These are phyloP conservation scores for Halictus quadricinctus DNA, from an alignment of 2,888 invertebrate genomes.

Conservation along the genomic window DNA sequence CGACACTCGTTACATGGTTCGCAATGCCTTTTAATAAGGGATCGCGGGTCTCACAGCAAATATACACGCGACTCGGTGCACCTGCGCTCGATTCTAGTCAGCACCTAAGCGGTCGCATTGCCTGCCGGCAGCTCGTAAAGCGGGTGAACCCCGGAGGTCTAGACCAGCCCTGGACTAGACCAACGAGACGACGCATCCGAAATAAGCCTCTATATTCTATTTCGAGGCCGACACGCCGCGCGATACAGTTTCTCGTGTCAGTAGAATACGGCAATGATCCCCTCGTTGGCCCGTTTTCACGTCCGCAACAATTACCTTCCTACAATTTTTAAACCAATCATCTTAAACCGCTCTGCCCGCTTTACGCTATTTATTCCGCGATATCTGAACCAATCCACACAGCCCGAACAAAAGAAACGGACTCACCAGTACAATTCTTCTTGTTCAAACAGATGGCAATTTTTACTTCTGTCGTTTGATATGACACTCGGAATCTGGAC, in stretches of 20 bases:
- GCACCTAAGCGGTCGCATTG: constrained; percentile 59
- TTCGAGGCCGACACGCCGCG: constrained; percentile 73
- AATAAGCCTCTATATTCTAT: constrained; percentile 78
- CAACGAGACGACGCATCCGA: constrained; percentile 71
- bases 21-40: constrained; percentile 63
- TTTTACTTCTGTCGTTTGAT: no score
- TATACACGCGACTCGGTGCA: constrained; percentile 57
- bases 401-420: no score
- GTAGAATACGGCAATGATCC: constrained; percentile 65
- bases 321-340: constrained; percentile 5
- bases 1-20: constrained; percentile 42
- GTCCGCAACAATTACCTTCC: constrained; percentile 24
- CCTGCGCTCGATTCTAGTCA: constrained; percentile 62
- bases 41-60: constrained; percentile 48
- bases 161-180: constrained; percentile 79
- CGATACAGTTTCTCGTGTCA: constrained; percentile 68
- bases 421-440: no score
- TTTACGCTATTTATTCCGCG: no score
- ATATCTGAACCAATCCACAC: background rate
- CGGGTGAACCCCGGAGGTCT: constrained; percentile 75
- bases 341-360: background rate
- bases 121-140: constrained; percentile 72
- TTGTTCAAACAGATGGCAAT: no score
- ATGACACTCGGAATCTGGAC: no score
- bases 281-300: constrained; percentile 54